Evolutionary conservation across 2,888 invertebrate genomes (phyloP).

Genomic region (Megastigmus dorsalis): DNA sequence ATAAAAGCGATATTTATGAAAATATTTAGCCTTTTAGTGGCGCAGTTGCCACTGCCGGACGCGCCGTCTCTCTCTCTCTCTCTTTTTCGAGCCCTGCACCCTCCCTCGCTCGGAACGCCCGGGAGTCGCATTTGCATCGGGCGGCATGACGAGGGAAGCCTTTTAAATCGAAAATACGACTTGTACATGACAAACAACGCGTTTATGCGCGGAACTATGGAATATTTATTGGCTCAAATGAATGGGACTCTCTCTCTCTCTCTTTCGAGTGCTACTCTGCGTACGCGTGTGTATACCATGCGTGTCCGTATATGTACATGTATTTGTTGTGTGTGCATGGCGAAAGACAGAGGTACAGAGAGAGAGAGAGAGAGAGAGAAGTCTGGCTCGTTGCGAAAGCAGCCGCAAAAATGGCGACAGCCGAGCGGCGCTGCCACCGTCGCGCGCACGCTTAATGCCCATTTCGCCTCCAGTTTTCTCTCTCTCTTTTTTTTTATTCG

Average conservation of each 20-base stretch:
- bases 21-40: slow-evolving; percentile 27
- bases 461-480: not conserved
- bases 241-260: slow-evolving; percentile 57
- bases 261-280: slow-evolving; percentile 17
- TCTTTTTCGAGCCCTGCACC: too few species aligned
- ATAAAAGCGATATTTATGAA: slow-evolving; percentile 14
- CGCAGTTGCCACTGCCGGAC: not conserved
- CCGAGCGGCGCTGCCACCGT: slow-evolving; percentile 19
- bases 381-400: slow-evolving; percentile 37
- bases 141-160: slow-evolving; percentile 63
- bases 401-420: slow-evolving; percentile 54
- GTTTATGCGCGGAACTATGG: slow-evolving; percentile 69
- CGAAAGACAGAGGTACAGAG: too few species aligned
- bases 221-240: slow-evolving; percentile 71
- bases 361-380: not conserved
- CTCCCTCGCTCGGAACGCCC: too few species aligned
- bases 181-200: slow-evolving; percentile 70
- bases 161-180: slow-evolving; percentile 71
- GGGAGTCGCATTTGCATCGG: slow-evolving; percentile 71
- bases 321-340: slow-evolving; percentile 43
- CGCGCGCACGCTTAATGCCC: not conserved
- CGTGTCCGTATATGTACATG: slow-evolving; percentile 38
- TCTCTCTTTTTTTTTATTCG: not conserved
- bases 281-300: slow-evolving; percentile 39
- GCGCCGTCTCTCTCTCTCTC: slow-evolving; percentile 44